These are phyloP conservation scores for Dryocosmus kuriphilus DNA, from an alignment of 2,888 invertebrate species.

Conservation along the genomic window DNA sequence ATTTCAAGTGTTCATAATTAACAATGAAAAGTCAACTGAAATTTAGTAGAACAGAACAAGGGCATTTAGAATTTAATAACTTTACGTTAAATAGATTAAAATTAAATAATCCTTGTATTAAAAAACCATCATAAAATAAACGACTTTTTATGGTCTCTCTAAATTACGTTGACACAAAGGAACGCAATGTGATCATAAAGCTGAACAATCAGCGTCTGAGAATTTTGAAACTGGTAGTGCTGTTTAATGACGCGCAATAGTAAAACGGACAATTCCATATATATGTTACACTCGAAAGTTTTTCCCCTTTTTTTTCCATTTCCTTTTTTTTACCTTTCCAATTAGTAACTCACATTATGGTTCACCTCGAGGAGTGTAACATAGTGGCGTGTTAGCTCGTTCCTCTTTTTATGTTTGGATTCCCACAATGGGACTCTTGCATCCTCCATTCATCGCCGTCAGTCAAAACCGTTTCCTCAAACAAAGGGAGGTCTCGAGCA, in stretches of 20 bases:
- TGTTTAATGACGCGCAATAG: constrained; percentile 13
- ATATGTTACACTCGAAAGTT: not conserved
- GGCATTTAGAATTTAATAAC: too few species aligned
- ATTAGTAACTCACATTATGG: constrained; percentile 22
- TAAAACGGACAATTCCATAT: not conserved
- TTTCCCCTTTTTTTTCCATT: not conserved
- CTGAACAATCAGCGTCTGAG: not conserved
- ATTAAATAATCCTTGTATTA: too few species aligned
- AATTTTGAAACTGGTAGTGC: constrained; percentile 29
- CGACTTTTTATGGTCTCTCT: not conserved
- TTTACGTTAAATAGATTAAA: too few species aligned
- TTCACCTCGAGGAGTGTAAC: constrained; percentile 1
- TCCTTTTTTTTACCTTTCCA: not conserved
- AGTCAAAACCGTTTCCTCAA: constrained; percentile 28
- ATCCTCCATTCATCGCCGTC: not conserved
- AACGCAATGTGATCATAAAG: not conserved
- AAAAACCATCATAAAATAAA: not conserved
- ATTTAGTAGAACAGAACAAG: too few species aligned
- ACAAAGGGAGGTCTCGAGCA: constrained; percentile 30
- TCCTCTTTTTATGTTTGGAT: constrained; percentile 9
- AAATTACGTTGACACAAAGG: not conserved
- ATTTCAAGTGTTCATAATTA: too few species aligned
- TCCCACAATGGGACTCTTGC: constrained; percentile 24
- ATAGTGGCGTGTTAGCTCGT: constrained; percentile 17
- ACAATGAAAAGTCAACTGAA: too few species aligned